phyloP scores from a whole-genome alignment of 2,797 vertebrate genomes.

The Apodemus agrarius region DNA sequence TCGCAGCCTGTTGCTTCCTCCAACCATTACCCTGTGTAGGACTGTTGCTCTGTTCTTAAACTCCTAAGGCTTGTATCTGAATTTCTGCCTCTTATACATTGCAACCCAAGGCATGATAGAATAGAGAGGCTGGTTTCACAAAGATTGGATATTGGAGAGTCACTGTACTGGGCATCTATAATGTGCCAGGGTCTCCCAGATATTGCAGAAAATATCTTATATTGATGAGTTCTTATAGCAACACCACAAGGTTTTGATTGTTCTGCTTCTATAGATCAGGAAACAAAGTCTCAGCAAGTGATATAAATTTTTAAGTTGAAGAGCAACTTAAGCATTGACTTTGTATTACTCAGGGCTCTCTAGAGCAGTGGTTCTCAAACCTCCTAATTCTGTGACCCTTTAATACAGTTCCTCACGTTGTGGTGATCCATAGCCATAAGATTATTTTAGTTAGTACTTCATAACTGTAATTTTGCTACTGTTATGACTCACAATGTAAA shows the following conservation, averaged over 20 bases:
- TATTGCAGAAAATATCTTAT: background rate
- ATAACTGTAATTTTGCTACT: background rate
- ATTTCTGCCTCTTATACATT: background rate
- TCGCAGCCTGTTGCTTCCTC: background rate
- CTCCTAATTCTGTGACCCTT: background rate
- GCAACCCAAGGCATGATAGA: background rate
- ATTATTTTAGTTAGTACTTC: background rate
- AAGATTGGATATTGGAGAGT: background rate
- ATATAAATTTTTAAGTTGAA: background rate
- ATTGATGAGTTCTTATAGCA: background rate
- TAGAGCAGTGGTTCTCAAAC: background rate
- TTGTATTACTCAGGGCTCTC: background rate
- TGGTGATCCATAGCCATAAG: background rate
- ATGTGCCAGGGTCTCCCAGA: background rate
- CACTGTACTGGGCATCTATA: background rate
- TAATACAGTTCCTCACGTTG: background rate
- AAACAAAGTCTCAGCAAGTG: background rate
- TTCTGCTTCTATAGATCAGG: slow-evolving; percentile 1
- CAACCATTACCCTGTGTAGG: background rate
- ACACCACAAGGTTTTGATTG: background rate
- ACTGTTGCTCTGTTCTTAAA: background rate
- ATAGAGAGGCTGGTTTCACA: background rate
- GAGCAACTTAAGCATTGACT: background rate
- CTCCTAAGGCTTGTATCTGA: background rate
- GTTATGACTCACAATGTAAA: background rate